A percentile compares a stretch with the other conserved stretches of the same genome.
Evolutionary conservation across 2,113 vertebrate genomes (phyloP).

Genomic region (Rana temporaria): DNA sequence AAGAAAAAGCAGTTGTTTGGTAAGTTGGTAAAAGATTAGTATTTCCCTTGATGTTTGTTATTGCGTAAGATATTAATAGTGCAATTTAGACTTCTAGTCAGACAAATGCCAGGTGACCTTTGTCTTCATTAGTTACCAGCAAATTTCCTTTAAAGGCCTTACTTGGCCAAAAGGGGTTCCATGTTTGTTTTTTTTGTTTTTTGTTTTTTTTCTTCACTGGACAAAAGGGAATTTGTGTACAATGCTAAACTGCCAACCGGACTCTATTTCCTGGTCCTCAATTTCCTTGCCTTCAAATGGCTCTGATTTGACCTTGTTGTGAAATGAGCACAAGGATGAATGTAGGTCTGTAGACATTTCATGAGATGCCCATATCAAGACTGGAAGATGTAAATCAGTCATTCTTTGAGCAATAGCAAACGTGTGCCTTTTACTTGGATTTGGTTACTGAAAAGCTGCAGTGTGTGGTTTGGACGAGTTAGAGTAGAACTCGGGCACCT

Average conservation of each 20-base stretch:
- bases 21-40: neutral
- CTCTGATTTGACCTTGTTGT: neutral
- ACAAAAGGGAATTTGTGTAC: constrained; percentile 26
- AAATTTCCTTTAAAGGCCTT: neutral
- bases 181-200: neutral
- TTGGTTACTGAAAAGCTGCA: too few relatives aligned
- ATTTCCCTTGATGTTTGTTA: neutral
- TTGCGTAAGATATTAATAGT: neutral
- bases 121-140: neutral
- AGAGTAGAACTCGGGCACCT: too few relatives aligned
- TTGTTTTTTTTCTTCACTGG: constrained; percentile 24
- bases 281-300: neutral
- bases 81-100: neutral
- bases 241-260: neutral
- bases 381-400: neutral
- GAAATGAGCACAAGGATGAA: neutral
- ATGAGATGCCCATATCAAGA: constrained; percentile 11
- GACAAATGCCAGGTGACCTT: neutral
- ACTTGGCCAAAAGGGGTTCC: neutral
- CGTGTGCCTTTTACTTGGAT: neutral
- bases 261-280: neutral
- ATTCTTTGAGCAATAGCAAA: neutral
- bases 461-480: too few relatives aligned
- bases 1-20: neutral
- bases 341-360: constrained; percentile 10